phyloP scores from a whole-genome alignment of 2,888 invertebrate genomes.

The Heliconius aoede region DNA sequence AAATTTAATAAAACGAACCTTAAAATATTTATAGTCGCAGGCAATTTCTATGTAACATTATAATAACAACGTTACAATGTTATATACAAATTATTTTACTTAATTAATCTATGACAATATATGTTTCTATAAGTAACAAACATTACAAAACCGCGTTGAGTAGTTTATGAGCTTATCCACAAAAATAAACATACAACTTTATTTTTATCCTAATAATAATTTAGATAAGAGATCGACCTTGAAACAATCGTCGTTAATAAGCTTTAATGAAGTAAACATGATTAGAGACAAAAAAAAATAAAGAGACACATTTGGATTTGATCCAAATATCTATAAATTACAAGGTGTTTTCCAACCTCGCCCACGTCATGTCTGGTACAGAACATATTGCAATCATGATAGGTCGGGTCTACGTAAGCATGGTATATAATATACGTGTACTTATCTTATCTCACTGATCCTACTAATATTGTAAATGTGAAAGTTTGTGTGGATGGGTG shows the following conservation, averaged over 20 bases:
- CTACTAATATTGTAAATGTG: not conserved
- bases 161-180: not conserved
- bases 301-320: slow-evolving; percentile 34
- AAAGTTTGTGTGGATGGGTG: no score
- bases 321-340: slow-evolving; percentile 36
- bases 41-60: no score
- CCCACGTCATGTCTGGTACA: slow-evolving; percentile 34
- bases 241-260: not conserved
- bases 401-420: not conserved
- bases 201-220: not conserved
- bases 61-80: no score
- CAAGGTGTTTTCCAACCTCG: slow-evolving; percentile 42
- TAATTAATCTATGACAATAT: not conserved
- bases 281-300: slow-evolving; percentile 24
- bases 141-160: not conserved
- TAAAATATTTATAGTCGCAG: no score
- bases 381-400: slow-evolving; percentile 18
- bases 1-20: not conserved
- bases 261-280: slow-evolving; percentile 7
- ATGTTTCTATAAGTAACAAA: not conserved
- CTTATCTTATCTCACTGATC: not conserved
- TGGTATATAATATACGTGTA: not conserved
- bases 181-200: not conserved
- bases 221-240: not conserved
- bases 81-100: not conserved